phyloP scores from a whole-genome alignment of 2,888 invertebrate species.

The Brachyopa scutellaris region DNA sequence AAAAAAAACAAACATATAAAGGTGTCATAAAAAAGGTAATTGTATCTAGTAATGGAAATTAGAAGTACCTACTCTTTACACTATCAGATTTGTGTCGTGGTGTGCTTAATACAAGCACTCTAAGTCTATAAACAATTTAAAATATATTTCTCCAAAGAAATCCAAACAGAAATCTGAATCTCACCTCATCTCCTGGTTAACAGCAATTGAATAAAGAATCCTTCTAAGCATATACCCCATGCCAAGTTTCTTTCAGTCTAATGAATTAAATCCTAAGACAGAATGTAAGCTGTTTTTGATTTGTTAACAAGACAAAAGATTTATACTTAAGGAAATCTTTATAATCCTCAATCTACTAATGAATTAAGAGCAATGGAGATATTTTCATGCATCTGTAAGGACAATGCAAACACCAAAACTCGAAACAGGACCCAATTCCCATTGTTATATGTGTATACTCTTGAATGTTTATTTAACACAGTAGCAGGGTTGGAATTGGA shows the following conservation, averaged over 20 bases:
- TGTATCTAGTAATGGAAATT: too few relatives aligned
- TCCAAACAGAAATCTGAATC: too few relatives aligned
- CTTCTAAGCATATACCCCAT: background rate
- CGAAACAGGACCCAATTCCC: constrained; percentile 4
- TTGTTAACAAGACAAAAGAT: constrained; percentile 59
- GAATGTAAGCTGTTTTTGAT: constrained; percentile 65
- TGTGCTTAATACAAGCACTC: too few relatives aligned
- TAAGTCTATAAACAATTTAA: too few relatives aligned
- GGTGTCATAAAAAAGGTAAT: too few relatives aligned
- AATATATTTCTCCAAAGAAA: background rate
- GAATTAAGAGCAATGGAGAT: constrained; percentile 21
- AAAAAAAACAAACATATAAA: too few relatives aligned
- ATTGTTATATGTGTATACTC: constrained; percentile 21
- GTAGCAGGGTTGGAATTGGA: background rate
- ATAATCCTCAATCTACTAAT: constrained; percentile 19
- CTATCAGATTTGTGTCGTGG: too few relatives aligned
- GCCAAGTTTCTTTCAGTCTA: background rate
- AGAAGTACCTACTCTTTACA: too few relatives aligned
- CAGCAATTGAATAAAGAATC: background rate
- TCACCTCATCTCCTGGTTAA: background rate
- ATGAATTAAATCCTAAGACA: constrained; percentile 15
- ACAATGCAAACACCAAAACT: constrained; percentile 49
- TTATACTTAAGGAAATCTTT: constrained; percentile 40
- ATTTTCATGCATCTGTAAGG: constrained; percentile 45
- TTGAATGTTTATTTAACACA: background rate